Evolutionary conservation across 2,113 vertebrate species (phyloP).

Genomic region (Trogon melanurus): DNA sequence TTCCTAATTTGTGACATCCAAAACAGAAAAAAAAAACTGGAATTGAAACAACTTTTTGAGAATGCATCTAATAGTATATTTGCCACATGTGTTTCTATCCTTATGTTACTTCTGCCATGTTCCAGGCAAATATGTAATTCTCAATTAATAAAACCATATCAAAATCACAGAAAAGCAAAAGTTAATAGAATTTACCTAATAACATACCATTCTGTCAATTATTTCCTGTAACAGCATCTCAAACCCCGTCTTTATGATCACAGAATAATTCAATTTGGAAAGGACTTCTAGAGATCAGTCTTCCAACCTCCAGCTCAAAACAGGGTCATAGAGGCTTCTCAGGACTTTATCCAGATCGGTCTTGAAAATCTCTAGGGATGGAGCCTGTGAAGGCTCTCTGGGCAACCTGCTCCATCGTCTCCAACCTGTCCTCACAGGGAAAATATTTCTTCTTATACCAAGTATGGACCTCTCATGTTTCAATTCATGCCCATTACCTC

Average conservation of each 20-base stretch:
- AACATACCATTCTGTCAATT: neutral
- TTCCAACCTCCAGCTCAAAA: neutral
- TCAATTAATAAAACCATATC: neutral
- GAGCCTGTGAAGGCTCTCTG: neutral
- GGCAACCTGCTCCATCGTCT: neutral
- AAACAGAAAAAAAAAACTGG: neutral
- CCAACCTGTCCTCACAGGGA: neutral
- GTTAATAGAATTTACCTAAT: neutral
- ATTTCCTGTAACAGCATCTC: neutral
- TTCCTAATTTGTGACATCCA: neutral
- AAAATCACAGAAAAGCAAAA: neutral
- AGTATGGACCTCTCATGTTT: neutral
- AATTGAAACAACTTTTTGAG: neutral
- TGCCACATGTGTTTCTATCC: neutral
- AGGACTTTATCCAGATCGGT: neutral
- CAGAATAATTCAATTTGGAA: neutral
- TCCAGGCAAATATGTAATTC: neutral
- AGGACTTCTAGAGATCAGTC: neutral
- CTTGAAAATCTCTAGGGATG: neutral
- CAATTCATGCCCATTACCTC: neutral
- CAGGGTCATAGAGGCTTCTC: neutral
- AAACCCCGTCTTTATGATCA: neutral
- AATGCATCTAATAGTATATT: neutral
- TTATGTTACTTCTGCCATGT: neutral
- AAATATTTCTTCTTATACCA: neutral